Evolutionary conservation across 2,888 invertebrate genomes (phyloP).

Genomic region (Pimpla rufipes): DNA sequence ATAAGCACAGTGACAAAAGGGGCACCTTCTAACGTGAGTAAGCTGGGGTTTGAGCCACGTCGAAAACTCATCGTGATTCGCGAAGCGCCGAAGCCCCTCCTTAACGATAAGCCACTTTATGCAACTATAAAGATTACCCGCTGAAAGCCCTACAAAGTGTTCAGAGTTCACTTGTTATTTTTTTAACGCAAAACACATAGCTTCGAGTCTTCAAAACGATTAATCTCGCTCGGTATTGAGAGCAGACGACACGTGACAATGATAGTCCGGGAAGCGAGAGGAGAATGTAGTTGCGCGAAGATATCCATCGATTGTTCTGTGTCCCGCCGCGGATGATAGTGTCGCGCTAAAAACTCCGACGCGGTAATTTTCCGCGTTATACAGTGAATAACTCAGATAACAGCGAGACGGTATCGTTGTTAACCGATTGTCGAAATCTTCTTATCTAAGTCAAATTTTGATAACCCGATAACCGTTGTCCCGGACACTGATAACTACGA

Average conservation of each 20-base stretch:
- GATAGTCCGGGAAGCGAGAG: constrained; percentile 1
- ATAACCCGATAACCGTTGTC: constrained; percentile 41
- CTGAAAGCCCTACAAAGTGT: neutral
- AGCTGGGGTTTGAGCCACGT: too few species aligned
- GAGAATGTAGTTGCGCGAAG: neutral
- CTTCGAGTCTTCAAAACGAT: neutral
- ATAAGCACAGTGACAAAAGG: too few species aligned
- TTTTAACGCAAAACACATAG: neutral
- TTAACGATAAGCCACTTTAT: constrained; percentile 11
- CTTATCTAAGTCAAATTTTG: constrained; percentile 56
- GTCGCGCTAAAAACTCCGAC: neutral
- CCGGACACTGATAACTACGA: constrained; percentile 5
- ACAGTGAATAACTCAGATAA: constrained; percentile 35
- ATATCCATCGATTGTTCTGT: constrained; percentile 17
- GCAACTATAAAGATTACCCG: neutral
- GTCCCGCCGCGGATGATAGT: neutral
- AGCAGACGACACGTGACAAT: neutral
- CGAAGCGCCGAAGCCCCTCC: too few species aligned
- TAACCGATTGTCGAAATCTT: constrained; percentile 54
- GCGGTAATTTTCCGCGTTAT: constrained; percentile 55
- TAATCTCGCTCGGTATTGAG: constrained; percentile 13
- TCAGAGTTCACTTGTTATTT: neutral
- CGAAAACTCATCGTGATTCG: too few species aligned
- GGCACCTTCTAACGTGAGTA: too few species aligned
- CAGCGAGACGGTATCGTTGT: constrained; percentile 39